A percentile compares a stretch with the other conserved stretches of the same genome.
Evolutionary conservation across 1,140 invertebrate species (phyloP).

Genomic region (Sesamia nonagrioides): DNA sequence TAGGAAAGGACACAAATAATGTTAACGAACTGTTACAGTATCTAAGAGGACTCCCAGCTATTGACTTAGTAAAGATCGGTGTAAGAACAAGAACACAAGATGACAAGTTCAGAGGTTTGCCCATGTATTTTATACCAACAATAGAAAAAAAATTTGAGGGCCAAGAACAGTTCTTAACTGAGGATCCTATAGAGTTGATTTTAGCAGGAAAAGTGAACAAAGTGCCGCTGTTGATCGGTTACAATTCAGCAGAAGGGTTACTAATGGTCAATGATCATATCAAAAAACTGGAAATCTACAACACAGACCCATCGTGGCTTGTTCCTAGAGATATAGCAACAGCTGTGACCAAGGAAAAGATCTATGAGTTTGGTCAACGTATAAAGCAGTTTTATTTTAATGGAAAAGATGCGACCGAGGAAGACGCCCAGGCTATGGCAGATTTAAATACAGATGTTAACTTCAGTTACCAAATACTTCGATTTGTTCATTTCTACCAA

Average conservation of each 20-base stretch:
- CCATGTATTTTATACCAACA: slow-evolving; percentile 79
- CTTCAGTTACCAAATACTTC: slow-evolving; percentile 78
- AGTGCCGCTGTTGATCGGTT: slow-evolving; percentile 89
- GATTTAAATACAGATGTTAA: slow-evolving; percentile 74
- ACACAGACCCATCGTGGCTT: slow-evolving; percentile 70
- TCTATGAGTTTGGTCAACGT: slow-evolving; percentile 73
- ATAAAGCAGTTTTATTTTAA: slow-evolving; percentile 86
- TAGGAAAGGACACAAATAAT: slow-evolving; percentile 84
- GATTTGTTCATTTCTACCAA: slow-evolving; percentile 73
- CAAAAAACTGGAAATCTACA: slow-evolving; percentile 70
- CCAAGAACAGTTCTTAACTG: slow-evolving; percentile 74
- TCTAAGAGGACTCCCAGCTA: slow-evolving; percentile 79
- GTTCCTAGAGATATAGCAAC: slow-evolving; percentile 75
- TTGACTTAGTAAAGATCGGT: slow-evolving; percentile 73
- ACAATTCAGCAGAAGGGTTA: slow-evolving; percentile 88
- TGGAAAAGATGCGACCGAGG: slow-evolving; percentile 65
- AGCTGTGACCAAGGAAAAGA: slow-evolving; percentile 61
- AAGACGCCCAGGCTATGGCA: slow-evolving; percentile 63
- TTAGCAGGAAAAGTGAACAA: slow-evolving; percentile 80
- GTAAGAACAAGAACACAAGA: slow-evolving; percentile 64
- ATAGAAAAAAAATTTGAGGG: slow-evolving; percentile 81
- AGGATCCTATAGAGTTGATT: slow-evolving; percentile 76
- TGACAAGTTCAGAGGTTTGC: slow-evolving; percentile 79
- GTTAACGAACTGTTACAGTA: slow-evolving; percentile 77
- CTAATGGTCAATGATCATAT: slow-evolving; percentile 69